phyloP scores from a whole-genome alignment of 2,113 vertebrate genomes.

The Glaucidium brasilianum region DNA sequence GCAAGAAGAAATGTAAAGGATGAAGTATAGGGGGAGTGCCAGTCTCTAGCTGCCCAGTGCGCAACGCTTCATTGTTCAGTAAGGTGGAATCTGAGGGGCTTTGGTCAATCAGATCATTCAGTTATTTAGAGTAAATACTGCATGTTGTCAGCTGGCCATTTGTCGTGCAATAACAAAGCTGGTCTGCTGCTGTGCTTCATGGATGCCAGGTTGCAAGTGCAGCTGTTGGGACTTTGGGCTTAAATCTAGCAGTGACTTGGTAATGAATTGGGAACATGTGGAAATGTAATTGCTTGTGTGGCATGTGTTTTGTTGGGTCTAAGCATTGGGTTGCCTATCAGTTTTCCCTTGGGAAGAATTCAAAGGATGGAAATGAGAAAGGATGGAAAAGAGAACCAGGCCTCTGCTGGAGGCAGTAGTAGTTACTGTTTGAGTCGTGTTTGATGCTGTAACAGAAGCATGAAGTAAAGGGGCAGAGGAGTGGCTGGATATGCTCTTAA shows the following conservation, averaged over 20 bases:
- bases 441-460: background rate
- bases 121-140: background rate
- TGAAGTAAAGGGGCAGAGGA: background rate
- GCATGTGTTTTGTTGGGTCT: background rate
- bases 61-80: accelerated
- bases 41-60: background rate
- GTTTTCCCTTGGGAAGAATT: background rate
- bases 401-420: background rate
- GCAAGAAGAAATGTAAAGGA: background rate
- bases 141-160: background rate
- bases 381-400: too few species aligned
- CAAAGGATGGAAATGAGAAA: background rate
- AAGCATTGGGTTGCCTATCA: background rate
- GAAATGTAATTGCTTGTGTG: background rate
- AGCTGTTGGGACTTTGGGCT: background rate
- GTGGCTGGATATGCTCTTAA: background rate
- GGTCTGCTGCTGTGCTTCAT: background rate
- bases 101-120: background rate
- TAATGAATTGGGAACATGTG: background rate
- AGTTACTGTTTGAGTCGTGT: background rate
- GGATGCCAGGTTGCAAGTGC: background rate
- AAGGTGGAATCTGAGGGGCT: background rate
- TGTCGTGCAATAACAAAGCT: accelerated
- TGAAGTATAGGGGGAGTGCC: background rate
- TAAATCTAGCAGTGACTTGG: background rate